These are phyloP conservation scores for Drosophila bocqueti DNA, from an alignment of 1,140 invertebrate genomes.

Conservation along the genomic window DNA sequence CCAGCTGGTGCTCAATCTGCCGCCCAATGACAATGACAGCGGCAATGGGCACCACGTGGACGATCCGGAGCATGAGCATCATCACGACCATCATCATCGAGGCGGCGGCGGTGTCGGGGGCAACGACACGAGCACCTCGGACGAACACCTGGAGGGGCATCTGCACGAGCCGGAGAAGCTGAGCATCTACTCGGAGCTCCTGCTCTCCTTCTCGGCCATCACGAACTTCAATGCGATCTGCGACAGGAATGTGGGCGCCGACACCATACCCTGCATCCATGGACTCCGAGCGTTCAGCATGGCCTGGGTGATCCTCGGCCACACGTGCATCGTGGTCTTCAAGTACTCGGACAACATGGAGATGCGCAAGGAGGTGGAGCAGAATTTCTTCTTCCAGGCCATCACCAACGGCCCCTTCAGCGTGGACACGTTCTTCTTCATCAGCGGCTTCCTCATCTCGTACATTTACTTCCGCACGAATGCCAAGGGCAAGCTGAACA, in stretches of 20 bases:
- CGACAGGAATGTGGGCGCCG: constrained; percentile 91
- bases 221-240: constrained; percentile 92
- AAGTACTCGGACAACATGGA: constrained; percentile 95
- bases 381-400: constrained; percentile 92
- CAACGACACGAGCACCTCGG: constrained; percentile 87
- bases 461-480: constrained; percentile 94
- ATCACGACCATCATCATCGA: constrained; percentile 66
- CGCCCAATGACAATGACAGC: constrained; percentile 71
- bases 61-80: constrained; percentile 67
- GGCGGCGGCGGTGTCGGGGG: constrained; percentile 55
- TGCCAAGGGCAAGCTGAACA: constrained; percentile 91
- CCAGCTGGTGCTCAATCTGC: constrained; percentile 76
- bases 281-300: constrained; percentile 94
- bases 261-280: constrained; percentile 93
- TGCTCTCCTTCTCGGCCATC: constrained; percentile 92
- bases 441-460: constrained; percentile 91
- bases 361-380: constrained; percentile 91
- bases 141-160: constrained; percentile 87
- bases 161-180: constrained; percentile 83
- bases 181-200: constrained; percentile 89
- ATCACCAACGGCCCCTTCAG: constrained; percentile 95
- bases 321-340: constrained; percentile 93
- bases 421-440: constrained; percentile 96
- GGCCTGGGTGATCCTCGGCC: constrained; percentile 96
- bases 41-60: constrained; percentile 85